These are phyloP conservation scores for Bombycilla garrulus DNA, from an alignment of 2,113 vertebrate genomes.

Conservation along the genomic window DNA sequence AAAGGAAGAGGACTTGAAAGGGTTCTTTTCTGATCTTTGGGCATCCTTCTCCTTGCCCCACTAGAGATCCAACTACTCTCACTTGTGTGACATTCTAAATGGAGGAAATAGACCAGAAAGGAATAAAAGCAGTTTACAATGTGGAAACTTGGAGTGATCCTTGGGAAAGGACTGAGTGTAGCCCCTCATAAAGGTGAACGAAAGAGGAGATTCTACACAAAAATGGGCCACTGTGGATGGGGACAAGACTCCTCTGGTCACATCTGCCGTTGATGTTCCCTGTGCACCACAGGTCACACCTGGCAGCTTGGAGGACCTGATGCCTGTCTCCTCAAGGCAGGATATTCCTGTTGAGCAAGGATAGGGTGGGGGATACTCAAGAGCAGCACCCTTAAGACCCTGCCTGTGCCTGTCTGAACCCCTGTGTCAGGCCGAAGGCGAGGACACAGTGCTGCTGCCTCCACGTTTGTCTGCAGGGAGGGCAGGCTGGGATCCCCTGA, in stretches of 20 bases:
- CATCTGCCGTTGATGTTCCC: neutral
- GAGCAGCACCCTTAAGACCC: neutral
- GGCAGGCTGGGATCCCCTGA: neutral
- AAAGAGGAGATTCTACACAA: neutral
- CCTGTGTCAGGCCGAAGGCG: accelerated
- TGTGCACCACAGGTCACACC: neutral
- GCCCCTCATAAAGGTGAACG: neutral
- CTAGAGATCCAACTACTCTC: neutral
- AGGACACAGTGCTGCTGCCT: neutral
- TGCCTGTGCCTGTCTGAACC: neutral
- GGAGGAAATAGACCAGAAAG: neutral
- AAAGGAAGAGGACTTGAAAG: neutral
- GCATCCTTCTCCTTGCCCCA: neutral
- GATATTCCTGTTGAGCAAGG: neutral
- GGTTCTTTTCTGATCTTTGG: neutral
- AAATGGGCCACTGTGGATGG: neutral
- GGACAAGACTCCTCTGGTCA: neutral
- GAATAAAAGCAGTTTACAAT: neutral
- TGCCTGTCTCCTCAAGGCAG: neutral
- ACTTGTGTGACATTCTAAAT: neutral
- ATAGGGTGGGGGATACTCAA: neutral
- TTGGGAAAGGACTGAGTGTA: neutral
- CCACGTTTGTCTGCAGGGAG: accelerated
- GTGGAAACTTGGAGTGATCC: neutral
- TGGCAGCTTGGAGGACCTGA: neutral